Conservation (phyloP, 2,113 vertebrate species). For the Megalops atlanticus region DNA sequence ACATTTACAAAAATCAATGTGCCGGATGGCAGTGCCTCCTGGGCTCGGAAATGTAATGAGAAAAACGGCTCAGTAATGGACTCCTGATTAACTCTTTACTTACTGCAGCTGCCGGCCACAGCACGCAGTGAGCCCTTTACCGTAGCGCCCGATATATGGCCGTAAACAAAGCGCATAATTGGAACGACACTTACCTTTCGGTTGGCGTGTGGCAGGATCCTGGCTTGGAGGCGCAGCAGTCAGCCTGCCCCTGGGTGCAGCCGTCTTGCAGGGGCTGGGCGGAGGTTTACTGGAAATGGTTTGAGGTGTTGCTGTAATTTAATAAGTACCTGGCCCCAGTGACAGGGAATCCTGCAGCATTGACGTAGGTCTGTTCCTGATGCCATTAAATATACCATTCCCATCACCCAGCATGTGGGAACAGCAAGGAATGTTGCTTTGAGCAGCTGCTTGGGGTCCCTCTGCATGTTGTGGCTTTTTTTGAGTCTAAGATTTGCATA, state of each 20-base stretch:
- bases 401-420: neutral
- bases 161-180: neutral
- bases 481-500: too few relatives aligned
- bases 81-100: conserved; percentile 13
- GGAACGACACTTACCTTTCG: too few relatives aligned
- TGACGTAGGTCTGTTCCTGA: neutral
- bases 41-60: conserved; percentile 9
- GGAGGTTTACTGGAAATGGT: neutral
- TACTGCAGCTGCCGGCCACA: neutral
- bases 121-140: neutral
- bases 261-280: neutral
- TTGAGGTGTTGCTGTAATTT: neutral
- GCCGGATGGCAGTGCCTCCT: neutral
- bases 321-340: neutral
- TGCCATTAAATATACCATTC: neutral
- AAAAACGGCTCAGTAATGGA: neutral
- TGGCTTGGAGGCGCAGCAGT: too few relatives aligned
- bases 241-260: too few relatives aligned
- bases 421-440: neutral
- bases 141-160: neutral
- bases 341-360: neutral
- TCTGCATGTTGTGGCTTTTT: neutral
- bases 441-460: neutral
- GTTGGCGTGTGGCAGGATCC: neutral
- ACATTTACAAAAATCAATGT: conserved; percentile 16